These are phyloP conservation scores for Haemorhous mexicanus DNA, from an alignment of 2,113 vertebrate species.

Conservation along the genomic window DNA sequence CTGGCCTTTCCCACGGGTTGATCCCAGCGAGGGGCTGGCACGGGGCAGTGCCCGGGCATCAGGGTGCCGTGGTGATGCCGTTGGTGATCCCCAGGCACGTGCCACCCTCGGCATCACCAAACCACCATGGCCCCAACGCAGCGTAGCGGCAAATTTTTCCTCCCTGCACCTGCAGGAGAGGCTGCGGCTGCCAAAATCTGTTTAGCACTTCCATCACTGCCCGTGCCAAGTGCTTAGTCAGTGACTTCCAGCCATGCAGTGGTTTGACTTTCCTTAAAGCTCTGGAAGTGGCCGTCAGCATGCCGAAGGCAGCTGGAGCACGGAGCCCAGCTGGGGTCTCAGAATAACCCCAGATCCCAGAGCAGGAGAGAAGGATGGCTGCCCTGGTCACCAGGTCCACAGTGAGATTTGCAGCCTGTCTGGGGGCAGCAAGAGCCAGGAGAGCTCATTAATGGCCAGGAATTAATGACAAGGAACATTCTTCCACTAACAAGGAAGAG, in stretches of 20 bases:
- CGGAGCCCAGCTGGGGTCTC: neutral
- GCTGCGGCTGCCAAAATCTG: conserved; percentile 48
- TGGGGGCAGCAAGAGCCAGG: neutral
- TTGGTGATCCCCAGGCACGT: accelerated
- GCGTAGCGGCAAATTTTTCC: neutral
- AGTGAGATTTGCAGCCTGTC: neutral
- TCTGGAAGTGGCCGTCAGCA: neutral
- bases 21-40: neutral
- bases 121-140: neutral
- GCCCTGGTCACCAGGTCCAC: accelerated
- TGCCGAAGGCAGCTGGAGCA: neutral
- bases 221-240: conserved; percentile 63
- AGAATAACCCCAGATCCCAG: neutral
- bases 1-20: neutral
- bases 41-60: accelerated
- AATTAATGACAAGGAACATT: neutral
- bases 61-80: accelerated
- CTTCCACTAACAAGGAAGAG: neutral
- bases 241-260: conserved; percentile 40
- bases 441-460: neutral
- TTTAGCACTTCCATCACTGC: conserved; percentile 39
- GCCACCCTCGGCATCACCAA: neutral
- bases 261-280: conserved; percentile 47
- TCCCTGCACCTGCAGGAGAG: conserved; percentile 59
- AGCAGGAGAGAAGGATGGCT: neutral